Evolutionary conservation across 2,888 invertebrate genomes (phyloP).

Genomic region (Heliconius sara): DNA sequence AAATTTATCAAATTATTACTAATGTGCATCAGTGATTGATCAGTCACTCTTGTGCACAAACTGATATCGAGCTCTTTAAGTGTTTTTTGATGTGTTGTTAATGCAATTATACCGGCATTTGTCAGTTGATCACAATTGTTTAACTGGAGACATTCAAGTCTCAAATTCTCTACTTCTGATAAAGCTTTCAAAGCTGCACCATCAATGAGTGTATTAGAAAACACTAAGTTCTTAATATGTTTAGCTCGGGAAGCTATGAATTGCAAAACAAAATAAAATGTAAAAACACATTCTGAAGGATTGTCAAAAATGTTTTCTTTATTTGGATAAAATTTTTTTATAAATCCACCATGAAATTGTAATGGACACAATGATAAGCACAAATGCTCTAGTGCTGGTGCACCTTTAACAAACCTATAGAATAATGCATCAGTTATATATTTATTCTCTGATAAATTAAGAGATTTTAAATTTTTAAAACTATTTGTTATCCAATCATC

Average conservation of each 20-base stretch:
- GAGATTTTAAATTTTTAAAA: constrained; percentile 80
- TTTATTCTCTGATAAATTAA: constrained; percentile 87
- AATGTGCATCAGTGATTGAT: constrained; percentile 85
- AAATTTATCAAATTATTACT: constrained; percentile 84
- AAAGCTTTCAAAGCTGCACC: constrained; percentile 84
- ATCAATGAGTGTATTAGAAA: constrained; percentile 88
- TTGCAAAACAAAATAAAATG: constrained; percentile 86
- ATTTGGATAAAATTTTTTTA: constrained; percentile 87
- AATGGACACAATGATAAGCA: constrained; percentile 88
- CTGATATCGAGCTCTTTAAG: constrained; percentile 86
- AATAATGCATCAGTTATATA: constrained; percentile 90
- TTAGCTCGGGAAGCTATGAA: constrained; percentile 81
- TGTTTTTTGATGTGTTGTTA: constrained; percentile 82
- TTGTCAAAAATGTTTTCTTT: constrained; percentile 63
- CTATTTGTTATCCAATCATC: constrained; percentile 78
- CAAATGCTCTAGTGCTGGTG: constrained; percentile 84
- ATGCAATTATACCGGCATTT: constrained; percentile 81
- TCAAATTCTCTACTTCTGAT: constrained; percentile 78
- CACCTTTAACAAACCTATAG: constrained; percentile 85
- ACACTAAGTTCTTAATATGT: constrained; percentile 84
- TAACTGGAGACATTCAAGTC: constrained; percentile 80
- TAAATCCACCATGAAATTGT: constrained; percentile 87
- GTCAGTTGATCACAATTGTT: constrained; percentile 86
- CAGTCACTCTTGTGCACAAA: constrained; percentile 86
- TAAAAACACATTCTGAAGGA: constrained; percentile 88